phyloP scores from a whole-genome alignment of 2,113 vertebrate species.

The Pomatorhinus ruficollis region DNA sequence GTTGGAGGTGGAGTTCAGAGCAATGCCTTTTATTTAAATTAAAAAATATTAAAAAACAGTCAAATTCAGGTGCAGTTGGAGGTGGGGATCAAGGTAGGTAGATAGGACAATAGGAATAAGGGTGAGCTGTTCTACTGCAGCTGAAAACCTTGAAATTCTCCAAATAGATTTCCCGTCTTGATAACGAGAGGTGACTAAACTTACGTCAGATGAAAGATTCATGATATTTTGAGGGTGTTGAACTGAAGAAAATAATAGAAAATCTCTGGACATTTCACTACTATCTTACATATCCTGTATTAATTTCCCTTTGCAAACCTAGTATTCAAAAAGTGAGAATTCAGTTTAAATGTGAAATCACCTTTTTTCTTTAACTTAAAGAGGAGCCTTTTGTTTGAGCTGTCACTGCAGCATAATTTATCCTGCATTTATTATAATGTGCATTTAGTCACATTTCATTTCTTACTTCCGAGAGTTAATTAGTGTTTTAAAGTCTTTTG shows the following conservation, averaged over 20 bases:
- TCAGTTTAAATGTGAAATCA: conserved; percentile 62
- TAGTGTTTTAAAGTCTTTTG: conserved; percentile 53
- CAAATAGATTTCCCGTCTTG: not conserved
- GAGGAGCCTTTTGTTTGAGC: conserved; percentile 58
- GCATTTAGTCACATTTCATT: conserved; percentile 43
- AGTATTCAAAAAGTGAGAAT: conserved; percentile 46
- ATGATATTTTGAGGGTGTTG: not conserved
- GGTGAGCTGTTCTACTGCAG: not conserved
- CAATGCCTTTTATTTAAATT: not conserved
- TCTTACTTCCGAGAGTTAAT: conserved; percentile 62
- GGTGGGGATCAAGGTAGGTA: not conserved
- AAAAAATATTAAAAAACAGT: not conserved
- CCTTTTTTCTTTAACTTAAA: not conserved
- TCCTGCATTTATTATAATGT: conserved; percentile 39
- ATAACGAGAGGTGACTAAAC: not conserved
- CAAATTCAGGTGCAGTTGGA: not conserved
- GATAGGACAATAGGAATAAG: not conserved
- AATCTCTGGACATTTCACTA: not conserved
- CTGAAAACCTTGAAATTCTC: not conserved
- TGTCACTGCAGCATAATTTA: conserved; percentile 45
- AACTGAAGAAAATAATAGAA: not conserved
- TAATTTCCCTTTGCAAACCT: not conserved
- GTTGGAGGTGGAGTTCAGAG: not conserved
- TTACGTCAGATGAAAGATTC: not conserved
- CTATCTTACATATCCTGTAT: not conserved